Evolutionary conservation across 2,797 vertebrate species (phyloP), one percentile per base, ranked within the genome.

Genomic region (Hemibagrus guttatus): DNA sequence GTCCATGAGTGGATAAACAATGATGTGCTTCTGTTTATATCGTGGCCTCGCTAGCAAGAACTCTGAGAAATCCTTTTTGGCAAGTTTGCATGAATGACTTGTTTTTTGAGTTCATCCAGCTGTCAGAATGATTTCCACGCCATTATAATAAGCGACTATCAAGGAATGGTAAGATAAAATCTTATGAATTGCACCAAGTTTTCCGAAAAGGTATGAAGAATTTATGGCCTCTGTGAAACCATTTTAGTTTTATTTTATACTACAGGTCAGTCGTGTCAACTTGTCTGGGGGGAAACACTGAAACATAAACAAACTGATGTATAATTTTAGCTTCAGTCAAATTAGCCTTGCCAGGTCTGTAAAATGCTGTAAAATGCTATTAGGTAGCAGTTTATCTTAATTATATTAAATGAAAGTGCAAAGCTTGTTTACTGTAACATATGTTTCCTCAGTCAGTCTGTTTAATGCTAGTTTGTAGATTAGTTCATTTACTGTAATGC

Each of bases 51-150:
- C 88, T 81, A 19, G 13, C 61, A 81, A 90, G 84, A 91, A 89
- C 90, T 81, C 86, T 87, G 31, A 89, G 84, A 79, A 64, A 64
- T 46, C 58, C 17, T 46, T 81, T 90, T 86, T 72, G 74, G 76
- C 54, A 14, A 81, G 58, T 71, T 88, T 86, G 58, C 61, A 21
- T 90, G 88, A 91, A 90, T 91, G 58, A 13, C 54, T 59, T 39
- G 39, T 79, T 79, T 63, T 75, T 74, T 21, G 90, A 92, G 92
- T 92, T 94, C 90, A 92, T 91, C 92, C 93, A 93, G 89, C 86
- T 92, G 92, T 93, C 89, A 91, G 52, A 68, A 28, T 39, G 76
- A 91, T 90, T 86, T 91, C 26, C 84, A 87, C 93, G 89, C 92
- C 88, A 90, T 69, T 68, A 87, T 16, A 69, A 83, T 75, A 71